Evolutionary conservation across 2,113 vertebrate species (phyloP), one percentile per base, ranked within the genome.

Genomic region (Psettodes erumei): DNA sequence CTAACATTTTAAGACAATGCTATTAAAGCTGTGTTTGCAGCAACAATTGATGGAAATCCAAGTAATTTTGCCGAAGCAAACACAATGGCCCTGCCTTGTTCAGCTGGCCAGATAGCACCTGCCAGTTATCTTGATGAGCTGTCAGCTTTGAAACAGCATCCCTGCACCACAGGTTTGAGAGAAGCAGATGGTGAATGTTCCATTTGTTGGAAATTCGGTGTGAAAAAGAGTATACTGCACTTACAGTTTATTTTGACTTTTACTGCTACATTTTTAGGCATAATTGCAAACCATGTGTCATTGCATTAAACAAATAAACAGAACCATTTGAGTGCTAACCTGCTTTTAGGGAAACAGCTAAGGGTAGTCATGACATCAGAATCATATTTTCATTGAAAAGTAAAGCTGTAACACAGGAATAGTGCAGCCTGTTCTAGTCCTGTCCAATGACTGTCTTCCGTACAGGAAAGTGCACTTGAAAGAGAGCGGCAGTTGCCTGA

Each of bases 401-500:
- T 37, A 40, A 45, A 56, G 8, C 56, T 69, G 54, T 50, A 21
- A 54, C 33, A 19, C 16, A 2, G 35, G 50, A 35, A 54, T 16
- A 73, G 70, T 23, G 56, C 67, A 55, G 56, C 45, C 21, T 74
- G 74, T 55, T 67, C 71, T 30, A 12, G 25, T 68, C 40, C 40
- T 5, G 45, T 33, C 53, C 68, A 54, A 11, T 35, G 25, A 65
- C 10, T 83, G 33, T 42, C 23, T 82, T 77, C 55, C 55, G 80
- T 80, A 47, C 58, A 85, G 74, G 54, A 75, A 78, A 77, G 83
- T 69, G 67, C 60, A 80, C 67, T 80, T 64, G 60, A 68, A 77
- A 63, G 30, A 75, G 58, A 71, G 72, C 58, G 62, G 84, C 84
- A 86, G 67, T 86, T 82, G 76, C 76, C 71, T 71, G 79, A 79